A percentile compares a stretch with the other conserved stretches of the same genome.
Evolutionary conservation across 2,113 vertebrate species (phyloP).

Genomic region (Megaptera novaeangliae): DNA sequence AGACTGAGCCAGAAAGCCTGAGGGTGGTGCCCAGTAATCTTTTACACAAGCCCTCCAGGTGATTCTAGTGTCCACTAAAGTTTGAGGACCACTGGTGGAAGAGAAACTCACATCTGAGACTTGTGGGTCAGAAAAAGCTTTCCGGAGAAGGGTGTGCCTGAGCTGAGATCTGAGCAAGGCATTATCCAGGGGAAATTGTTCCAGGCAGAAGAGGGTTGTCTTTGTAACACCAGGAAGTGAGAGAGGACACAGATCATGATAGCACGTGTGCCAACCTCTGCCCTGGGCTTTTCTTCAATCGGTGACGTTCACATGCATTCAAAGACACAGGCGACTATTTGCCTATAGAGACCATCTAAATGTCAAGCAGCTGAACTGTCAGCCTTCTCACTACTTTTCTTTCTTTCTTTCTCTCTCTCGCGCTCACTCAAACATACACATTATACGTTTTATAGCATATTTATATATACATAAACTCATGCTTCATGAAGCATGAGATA

Average conservation of each 20-base stretch:
- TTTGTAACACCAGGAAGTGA: not conserved
- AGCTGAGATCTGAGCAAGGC: not conserved
- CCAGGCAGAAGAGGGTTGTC: not conserved
- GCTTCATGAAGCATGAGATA: not conserved
- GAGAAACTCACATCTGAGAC: not conserved
- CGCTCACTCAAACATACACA: not conserved
- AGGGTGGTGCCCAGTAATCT: no score
- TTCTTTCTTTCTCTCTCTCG: not conserved
- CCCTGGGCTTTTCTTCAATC: not conserved
- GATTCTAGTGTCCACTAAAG: not conserved
- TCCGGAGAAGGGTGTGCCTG: not conserved
- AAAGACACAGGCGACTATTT: not conserved
- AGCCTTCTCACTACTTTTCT: not conserved
- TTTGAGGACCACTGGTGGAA: not conserved
- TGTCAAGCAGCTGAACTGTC: not conserved
- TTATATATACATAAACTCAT: not conserved
- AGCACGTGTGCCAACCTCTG: not conserved
- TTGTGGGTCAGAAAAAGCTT: not conserved
- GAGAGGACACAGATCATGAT: not conserved
- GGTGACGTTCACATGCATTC: not conserved
- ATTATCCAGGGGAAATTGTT: not conserved
- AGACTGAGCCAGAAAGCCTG: not conserved
- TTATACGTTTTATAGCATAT: not conserved
- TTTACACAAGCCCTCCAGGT: not conserved
- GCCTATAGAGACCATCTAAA: not conserved